These are phyloP conservation scores for Trypoxylon attenuatum DNA, from an alignment of 2,888 invertebrate species.

Conservation along the genomic window DNA sequence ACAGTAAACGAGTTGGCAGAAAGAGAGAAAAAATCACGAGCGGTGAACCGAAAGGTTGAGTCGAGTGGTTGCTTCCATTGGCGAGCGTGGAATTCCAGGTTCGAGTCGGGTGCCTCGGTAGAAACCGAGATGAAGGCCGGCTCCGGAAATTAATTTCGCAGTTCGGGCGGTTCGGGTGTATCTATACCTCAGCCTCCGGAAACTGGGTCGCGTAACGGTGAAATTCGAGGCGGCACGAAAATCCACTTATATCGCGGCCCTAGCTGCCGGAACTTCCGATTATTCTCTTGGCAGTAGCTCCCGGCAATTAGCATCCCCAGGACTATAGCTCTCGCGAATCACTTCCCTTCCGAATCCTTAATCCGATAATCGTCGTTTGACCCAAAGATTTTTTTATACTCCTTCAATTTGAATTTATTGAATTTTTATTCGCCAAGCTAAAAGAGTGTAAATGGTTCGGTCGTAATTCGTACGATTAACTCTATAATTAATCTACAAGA, in stretches of 20 bases:
- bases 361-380: too few relatives aligned
- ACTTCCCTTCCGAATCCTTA: not conserved
- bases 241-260: conserved; percentile 45
- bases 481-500: too few relatives aligned
- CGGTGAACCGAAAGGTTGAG: too few relatives aligned
- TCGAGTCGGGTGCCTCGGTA: conserved; percentile 6
- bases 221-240: conserved; percentile 51
- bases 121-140: conserved; percentile 33
- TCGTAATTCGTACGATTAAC: too few relatives aligned
- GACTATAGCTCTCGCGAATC: conserved; percentile 1
- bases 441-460: too few relatives aligned
- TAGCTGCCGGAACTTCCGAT: conserved; percentile 47
- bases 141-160: conserved; percentile 47
- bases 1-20: too few relatives aligned
- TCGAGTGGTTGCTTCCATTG: too few relatives aligned
- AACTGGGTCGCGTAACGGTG: conserved; percentile 63
- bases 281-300: conserved; percentile 15
- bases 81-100: not conserved
- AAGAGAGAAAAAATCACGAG: too few relatives aligned
- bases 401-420: too few relatives aligned
- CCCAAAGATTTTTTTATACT: too few relatives aligned
- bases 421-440: too few relatives aligned
- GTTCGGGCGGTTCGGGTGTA: conserved; percentile 16
- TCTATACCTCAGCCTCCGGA: conserved; percentile 35
- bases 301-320: not conserved